Conservation (phyloP, 1,140 invertebrate genomes). For the Zaprionus camerounensis region DNA sequence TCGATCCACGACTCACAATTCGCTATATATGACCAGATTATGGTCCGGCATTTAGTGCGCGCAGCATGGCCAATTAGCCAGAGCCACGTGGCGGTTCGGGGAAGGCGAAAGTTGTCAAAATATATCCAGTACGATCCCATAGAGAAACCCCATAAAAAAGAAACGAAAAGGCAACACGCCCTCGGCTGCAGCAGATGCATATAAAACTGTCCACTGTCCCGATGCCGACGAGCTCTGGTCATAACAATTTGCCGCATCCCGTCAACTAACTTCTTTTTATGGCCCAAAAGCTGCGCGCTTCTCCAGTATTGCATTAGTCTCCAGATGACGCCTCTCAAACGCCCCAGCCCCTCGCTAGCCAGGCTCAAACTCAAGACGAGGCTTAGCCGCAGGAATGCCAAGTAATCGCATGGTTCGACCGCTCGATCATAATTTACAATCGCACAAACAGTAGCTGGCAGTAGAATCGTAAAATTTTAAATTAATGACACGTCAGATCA, state of each 20-base stretch:
- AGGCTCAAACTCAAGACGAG: neutral
- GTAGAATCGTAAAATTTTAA: slow-evolving; percentile 77
- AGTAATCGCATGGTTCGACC: slow-evolving; percentile 33
- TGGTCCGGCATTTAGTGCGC: slow-evolving; percentile 64
- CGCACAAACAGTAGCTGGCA: slow-evolving; percentile 79
- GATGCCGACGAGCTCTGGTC: slow-evolving; percentile 38
- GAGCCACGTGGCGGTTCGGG: slow-evolving; percentile 16
- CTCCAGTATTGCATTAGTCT: neutral
- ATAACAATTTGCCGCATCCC: slow-evolving; percentile 68
- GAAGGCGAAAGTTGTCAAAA: slow-evolving; percentile 59
- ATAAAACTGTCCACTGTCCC: slow-evolving; percentile 63
- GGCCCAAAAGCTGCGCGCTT: slow-evolving; percentile 43
- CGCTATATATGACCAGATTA: slow-evolving; percentile 73
- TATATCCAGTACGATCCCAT: neutral
- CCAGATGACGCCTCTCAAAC: neutral
- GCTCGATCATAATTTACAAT: slow-evolving; percentile 77
- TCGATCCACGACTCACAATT: slow-evolving; percentile 1
- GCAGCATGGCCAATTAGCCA: slow-evolving; percentile 72
- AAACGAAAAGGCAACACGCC: slow-evolving; percentile 29
- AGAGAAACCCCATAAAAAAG: slow-evolving; percentile 20
- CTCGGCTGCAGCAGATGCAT: slow-evolving; percentile 43
- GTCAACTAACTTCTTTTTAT: slow-evolving; percentile 54
- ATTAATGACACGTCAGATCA: slow-evolving; percentile 83
- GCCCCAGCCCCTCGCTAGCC: neutral
- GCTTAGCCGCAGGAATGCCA: slow-evolving; percentile 45